Base-by-base conservation (phyloP, 2,797 vertebrate species). In the Neostethus bicornis region DNA sequence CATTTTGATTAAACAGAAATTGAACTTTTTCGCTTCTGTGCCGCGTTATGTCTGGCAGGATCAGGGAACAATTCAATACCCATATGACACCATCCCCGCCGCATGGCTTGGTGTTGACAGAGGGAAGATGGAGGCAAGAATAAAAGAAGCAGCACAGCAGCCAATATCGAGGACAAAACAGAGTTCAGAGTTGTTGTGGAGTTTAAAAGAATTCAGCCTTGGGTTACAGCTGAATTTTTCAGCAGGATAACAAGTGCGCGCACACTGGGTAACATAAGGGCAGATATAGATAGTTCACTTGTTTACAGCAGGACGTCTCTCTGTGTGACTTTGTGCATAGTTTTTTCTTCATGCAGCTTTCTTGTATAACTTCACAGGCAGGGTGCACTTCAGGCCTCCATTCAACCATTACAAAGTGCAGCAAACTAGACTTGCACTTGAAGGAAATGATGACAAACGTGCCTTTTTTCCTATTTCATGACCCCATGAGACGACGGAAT, bases 1-100 rank as follows among this genome's bases (percentile, higher is more conserved):
- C 62, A 44, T 48, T 81, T 61, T 61, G 72, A 84, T 85, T 75
- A 73, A 75, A 84, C 70, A 74, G 31, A 76, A 79, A 70, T 51
- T 39, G 41, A 73, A 77, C 73, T 80, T 76, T 62, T 66, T 68
- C 60, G 19, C 51, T 53, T 45, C 26, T 51, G 49, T 16, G 20
- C 29, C 25, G 51, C n/a, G 35, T 73, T 75, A 17, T 75, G 61
- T 79, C 61, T 75, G 72, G 65, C 63, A 71, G 57, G 70, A 59
- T 57, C 31, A 1, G 57, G 64, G 72, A 80, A 81, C 72, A 74
- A 72, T 79, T 75, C 65, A 79, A 65, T 79, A 60, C 80, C 72
- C 76, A 25, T 11, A 51, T 72, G 80, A 73, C 65, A 34, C 60
- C 69, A n/a, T 82, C 78, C 73, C 77, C 5, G n/a, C 75, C 66